Base-by-base conservation (phyloP, 2,113 vertebrate genomes). In the Mohoua ochrocephala region DNA sequence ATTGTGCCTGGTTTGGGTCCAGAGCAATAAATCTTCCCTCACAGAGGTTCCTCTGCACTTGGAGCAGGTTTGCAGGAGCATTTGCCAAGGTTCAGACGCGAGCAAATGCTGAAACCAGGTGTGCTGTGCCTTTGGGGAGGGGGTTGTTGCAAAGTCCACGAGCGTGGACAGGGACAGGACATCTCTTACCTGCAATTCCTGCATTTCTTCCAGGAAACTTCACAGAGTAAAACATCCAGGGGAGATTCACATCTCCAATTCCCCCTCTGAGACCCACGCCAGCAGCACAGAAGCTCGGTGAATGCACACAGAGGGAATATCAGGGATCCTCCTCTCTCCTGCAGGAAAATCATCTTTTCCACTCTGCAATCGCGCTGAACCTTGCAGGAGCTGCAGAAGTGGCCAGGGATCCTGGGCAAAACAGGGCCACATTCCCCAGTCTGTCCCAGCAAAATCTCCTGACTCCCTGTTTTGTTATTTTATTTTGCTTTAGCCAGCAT, bases 391-490 rank as follows among this genome's bases (percentile, higher is more conserved):
- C 37, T 65, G 59, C 59, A 2, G 3, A 30, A 67, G 8, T 24
- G 56, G 68, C 35, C 39, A 11, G 17, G 37, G 24, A 44, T 75
- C 35, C 60, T 42, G 42, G 35, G 12, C 4, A 78, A 85, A 76
- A 23, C 28, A 49, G 15, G 53, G 13, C 2, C 2, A 53, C 1
- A 0, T 80, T 77, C 33, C 31, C 50, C 17, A 15, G 0, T n/a
- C 54, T 73, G 22, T 24, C 35, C 67, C 17, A 11, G 19, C 23
- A 71, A 86, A 83, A 57, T 6, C 20, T 41, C 49, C 4, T 20
- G 15, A n/a, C 15, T 92, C 41, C 4, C 19, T 31, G 2, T 57
- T 91, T 27, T 54, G 15, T 60, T 19, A 10, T n/a, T 71, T 37
- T 47, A 13, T 57, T 91, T 85, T 94, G 21, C 61, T 76, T 77